Percentiles rank a stretch among this genome's conserved stretches.
These are phyloP conservation scores for Labeo catla DNA, from an alignment of 2,113 vertebrate species.

Conservation along the genomic window DNA sequence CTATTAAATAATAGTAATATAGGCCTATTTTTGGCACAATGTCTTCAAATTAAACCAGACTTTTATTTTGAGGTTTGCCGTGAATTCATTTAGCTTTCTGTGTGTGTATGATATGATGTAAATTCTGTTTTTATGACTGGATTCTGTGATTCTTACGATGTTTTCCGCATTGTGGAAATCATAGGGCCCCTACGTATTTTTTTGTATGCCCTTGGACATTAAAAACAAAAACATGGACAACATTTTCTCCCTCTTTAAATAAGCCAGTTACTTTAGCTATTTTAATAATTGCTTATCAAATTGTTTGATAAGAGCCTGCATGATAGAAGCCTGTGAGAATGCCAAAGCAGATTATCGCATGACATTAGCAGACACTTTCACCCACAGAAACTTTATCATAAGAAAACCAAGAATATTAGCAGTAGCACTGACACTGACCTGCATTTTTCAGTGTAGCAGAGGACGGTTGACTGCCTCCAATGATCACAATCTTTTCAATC, in stretches of 20 bases:
- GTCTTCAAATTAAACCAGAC: too few relatives aligned
- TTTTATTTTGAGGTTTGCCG: too few relatives aligned
- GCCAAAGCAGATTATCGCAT: background rate
- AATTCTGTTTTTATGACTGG: too few relatives aligned
- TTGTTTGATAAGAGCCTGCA: background rate
- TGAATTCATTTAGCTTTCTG: too few relatives aligned
- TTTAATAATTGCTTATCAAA: background rate
- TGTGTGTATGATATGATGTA: too few relatives aligned
- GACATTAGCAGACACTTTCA: background rate
- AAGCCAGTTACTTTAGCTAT: background rate
- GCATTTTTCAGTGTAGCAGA: constrained; percentile 74
- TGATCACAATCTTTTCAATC: constrained; percentile 84
- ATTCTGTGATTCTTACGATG: too few relatives aligned
- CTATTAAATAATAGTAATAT: too few relatives aligned
- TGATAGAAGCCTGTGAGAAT: background rate
- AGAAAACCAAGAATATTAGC: background rate
- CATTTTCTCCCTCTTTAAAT: background rate
- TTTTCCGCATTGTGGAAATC: too few relatives aligned
- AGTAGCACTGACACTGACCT: constrained; percentile 70
- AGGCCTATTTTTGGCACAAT: too few relatives aligned
- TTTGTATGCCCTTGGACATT: too few relatives aligned
- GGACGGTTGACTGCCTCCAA: constrained; percentile 81
- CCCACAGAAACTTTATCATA: background rate
- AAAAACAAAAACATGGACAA: too few relatives aligned
- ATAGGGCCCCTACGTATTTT: too few relatives aligned